Percentiles rank a stretch among this genome's conserved stretches.
Conservation (phyloP, 92 coral and sea anemone species). For the Porites cylindrica region DNA sequence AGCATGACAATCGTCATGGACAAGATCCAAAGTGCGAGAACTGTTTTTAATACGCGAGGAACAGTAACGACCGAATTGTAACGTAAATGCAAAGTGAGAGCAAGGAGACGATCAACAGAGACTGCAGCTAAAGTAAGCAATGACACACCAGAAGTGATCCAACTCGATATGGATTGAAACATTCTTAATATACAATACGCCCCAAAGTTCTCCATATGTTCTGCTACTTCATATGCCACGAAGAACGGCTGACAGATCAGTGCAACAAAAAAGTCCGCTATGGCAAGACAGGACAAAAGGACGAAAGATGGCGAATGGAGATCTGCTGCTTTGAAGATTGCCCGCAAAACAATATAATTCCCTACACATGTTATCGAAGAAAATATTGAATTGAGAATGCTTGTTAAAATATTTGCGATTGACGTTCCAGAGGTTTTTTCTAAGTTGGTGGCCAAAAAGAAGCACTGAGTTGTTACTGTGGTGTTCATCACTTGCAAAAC, state of each 20-base stretch:
- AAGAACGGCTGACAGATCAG: conserved; percentile 51
- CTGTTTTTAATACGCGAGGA: conserved; percentile 24
- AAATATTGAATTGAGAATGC: conserved; percentile 39
- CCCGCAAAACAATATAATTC: conserved; percentile 24
- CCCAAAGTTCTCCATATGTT: neutral
- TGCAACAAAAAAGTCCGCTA: conserved; percentile 50
- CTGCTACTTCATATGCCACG: conserved; percentile 49
- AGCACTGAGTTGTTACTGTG: neutral
- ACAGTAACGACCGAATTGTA: conserved; percentile 45
- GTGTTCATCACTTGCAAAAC: neutral
- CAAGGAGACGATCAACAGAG: conserved; percentile 49
- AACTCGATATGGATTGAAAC: conserved; percentile 29
- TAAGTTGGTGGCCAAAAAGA: conserved; percentile 3
- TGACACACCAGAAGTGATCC: conserved; percentile 58
- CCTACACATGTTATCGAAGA: conserved; percentile 9
- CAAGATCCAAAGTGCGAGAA: conserved; percentile 22
- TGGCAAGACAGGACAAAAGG: conserved; percentile 42
- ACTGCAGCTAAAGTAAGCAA: conserved; percentile 45
- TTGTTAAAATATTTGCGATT: neutral
- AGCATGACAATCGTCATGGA: conserved; percentile 1
- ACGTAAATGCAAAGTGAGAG: conserved; percentile 44
- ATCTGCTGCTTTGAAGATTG: conserved; percentile 5
- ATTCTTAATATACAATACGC: conserved; percentile 36
- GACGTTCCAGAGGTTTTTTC: neutral
- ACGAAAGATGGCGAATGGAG: conserved; percentile 49